Evolutionary conservation across 2,888 invertebrate species (phyloP).

Genomic region (Agrochola lota): DNA sequence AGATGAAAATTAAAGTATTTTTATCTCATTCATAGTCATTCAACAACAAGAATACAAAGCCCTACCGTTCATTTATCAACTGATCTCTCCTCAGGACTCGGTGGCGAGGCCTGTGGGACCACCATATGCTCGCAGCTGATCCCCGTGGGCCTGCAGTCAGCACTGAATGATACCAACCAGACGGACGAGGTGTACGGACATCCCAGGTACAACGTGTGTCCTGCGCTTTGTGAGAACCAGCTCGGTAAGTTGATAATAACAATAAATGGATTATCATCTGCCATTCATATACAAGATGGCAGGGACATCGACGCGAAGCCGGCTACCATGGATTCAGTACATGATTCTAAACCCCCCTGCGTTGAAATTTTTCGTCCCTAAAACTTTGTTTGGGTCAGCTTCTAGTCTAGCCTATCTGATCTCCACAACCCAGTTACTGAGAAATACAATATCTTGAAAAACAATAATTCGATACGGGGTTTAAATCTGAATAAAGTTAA

Average conservation of each 20-base stretch:
- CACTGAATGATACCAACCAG: slow-evolving; percentile 71
- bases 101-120: slow-evolving; percentile 89
- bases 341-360: too few species aligned
- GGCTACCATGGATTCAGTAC: too few species aligned
- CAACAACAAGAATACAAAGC: not conserved
- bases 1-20: too few species aligned
- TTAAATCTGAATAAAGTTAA: not conserved
- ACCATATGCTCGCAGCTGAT: slow-evolving; percentile 86
- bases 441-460: not conserved
- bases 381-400: too few species aligned
- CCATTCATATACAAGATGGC: too few species aligned
- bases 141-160: slow-evolving; percentile 85
- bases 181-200: slow-evolving; percentile 79
- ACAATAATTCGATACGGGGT: not conserved
- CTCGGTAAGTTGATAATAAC: slow-evolving; percentile 82
- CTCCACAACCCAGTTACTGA: not conserved
- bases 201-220: slow-evolving; percentile 90
- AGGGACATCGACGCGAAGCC: too few species aligned
- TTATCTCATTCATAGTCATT: not conserved
- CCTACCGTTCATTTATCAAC: not conserved
- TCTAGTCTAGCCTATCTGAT: too few species aligned
- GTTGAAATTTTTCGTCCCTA: too few species aligned
- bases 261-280: too few species aligned
- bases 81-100: slow-evolving; percentile 81
- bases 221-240: slow-evolving; percentile 90